A percentile compares a stretch with the other conserved stretches of the same genome.
Conservation (phyloP, 2,113 vertebrate genomes). For the Cariama cristata region DNA sequence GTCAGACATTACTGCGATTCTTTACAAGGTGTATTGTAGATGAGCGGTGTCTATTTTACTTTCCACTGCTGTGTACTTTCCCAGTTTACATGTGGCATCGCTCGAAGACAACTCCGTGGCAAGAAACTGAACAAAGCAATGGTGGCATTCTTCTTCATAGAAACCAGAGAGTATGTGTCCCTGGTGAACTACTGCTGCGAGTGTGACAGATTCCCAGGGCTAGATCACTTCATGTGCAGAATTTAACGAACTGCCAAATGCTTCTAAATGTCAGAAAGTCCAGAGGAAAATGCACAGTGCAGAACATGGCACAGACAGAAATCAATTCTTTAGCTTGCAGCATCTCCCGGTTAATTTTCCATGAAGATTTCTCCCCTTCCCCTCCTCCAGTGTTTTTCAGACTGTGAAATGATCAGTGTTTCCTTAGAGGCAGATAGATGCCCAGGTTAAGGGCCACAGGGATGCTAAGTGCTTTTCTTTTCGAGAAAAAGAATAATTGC, state of each 20-base stretch:
- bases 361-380: neutral
- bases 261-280: neutral
- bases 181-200: neutral
- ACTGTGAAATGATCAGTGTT: neutral
- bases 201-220: neutral
- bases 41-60: neutral
- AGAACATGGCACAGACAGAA: neutral
- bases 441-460: neutral
- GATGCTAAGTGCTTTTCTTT: neutral
- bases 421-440: neutral
- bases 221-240: neutral
- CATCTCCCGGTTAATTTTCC: slow-evolving; percentile 39
- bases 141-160: neutral
- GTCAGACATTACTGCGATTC: neutral
- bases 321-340: neutral
- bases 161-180: neutral
- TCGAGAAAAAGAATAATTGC: neutral
- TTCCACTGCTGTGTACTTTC: neutral
- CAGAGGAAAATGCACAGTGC: neutral
- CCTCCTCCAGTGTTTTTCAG: neutral
- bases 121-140: neutral
- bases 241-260: slow-evolving; percentile 34
- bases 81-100: neutral
- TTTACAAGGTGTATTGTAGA: neutral
- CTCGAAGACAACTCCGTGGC: neutral